Base-by-base conservation (phyloP, 2,797 vertebrate species). In the Protosalanx chinensis region DNA sequence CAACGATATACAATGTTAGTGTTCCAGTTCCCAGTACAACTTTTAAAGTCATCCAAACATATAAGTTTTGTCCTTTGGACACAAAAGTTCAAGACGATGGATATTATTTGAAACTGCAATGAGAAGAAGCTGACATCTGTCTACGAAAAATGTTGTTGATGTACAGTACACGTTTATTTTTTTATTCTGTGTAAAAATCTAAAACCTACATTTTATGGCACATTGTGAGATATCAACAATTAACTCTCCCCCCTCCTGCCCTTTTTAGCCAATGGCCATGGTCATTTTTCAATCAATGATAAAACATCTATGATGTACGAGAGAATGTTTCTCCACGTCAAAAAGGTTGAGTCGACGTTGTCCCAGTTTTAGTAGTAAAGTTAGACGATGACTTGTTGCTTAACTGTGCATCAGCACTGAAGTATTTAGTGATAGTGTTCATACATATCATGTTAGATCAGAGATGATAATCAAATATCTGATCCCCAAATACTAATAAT, bases 191-290 rank as follows among this genome's bases (percentile, higher is more conserved):
- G 77, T 81, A 72, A 37, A 51, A 76, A 79, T 79, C 70, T 68
- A 72, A 4, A n/a, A 7, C 77, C 67, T 74, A 82, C 72, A 64
- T 71, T 71, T 79, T 84, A 86, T 89, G 88, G 88, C 88, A 90
- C 88, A 63, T 81, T 59, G 71, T 61, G 72, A 85, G 67, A 65
- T 74, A 79, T 71, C 30, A 49, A 61, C 20, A 76, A 71, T 15
- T 5, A 51, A 51, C 15, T n/a, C n/a, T 15, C n/a, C 5, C 5
- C 63, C n/a, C 5, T n/a, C 33, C 1, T 35, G 7, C 8, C 35
- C 20, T 12, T 41, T 12, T 20, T 64, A n/a, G 10, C 7, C n/a
- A 56, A 68, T 41, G 10, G 18, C 18, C 58, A 68, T 76, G 57
- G 57, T 29, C 30, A 76, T 71, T 71, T 71, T 73, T 16, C 71